Conservation (phyloP, 2,888 invertebrate genomes). For the Phania funesta region DNA sequence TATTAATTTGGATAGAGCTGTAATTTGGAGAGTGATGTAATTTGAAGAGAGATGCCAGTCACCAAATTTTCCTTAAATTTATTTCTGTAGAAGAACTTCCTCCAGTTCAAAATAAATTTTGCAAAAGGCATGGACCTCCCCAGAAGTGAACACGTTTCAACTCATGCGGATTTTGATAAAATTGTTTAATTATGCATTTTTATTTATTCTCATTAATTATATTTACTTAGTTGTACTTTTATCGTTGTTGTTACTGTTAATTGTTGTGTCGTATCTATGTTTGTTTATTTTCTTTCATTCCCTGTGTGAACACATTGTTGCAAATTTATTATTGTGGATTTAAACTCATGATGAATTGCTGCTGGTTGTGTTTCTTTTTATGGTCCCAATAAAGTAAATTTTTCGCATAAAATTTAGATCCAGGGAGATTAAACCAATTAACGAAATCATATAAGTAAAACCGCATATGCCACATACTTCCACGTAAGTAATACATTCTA, state of each 20-base stretch:
- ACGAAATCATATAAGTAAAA: constrained; percentile 34
- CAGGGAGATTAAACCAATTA: constrained; percentile 58
- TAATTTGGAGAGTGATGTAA: no score
- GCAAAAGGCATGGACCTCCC: no score
- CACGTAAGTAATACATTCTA: neutral
- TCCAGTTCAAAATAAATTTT: no score
- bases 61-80: no score
- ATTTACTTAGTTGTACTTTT: neutral
- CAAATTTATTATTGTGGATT: constrained; percentile 9
- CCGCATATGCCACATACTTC: neutral
- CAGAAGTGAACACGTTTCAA: neutral
- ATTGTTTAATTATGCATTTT: neutral
- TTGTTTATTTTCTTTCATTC: constrained; percentile 1
- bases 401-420: constrained; percentile 61
- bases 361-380: constrained; percentile 24
- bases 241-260: neutral
- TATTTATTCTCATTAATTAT: neutral
- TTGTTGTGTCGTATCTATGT: neutral
- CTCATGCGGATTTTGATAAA: neutral
- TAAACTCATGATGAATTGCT: constrained; percentile 15
- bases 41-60: no score
- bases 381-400: constrained; percentile 41
- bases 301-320: constrained; percentile 6
- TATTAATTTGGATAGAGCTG: no score
- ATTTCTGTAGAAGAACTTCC: no score